These are phyloP conservation scores for Unio delphinus DNA, from an alignment of 2,888 invertebrate genomes.

Conservation along the genomic window DNA sequence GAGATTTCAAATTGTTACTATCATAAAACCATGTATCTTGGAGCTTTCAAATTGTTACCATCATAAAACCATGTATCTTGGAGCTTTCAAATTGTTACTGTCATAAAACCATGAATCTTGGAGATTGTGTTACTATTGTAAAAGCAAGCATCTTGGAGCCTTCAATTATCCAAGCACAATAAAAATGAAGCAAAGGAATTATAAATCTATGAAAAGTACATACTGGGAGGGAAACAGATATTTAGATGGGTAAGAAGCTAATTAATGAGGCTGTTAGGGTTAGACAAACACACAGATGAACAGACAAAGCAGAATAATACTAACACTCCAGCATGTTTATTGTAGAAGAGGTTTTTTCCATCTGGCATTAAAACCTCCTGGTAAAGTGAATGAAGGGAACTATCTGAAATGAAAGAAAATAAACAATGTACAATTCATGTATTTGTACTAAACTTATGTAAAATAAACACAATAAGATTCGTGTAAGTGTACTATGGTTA, in stretches of 20 bases:
- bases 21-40: too few species aligned
- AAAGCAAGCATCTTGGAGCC: too few species aligned
- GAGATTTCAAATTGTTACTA: too few species aligned
- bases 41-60: too few species aligned
- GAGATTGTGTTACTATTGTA: too few species aligned
- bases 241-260: background rate
- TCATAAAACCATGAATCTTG: too few species aligned
- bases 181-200: background rate
- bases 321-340: slow-evolving; percentile 73
- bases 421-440: background rate
- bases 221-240: background rate
- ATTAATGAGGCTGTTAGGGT: background rate
- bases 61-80: too few species aligned
- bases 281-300: background rate
- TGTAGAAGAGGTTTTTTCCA: slow-evolving; percentile 68
- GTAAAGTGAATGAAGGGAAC: slow-evolving; percentile 65
- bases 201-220: background rate
- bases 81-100: too few species aligned
- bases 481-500: too few species aligned
- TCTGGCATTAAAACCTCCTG: slow-evolving; percentile 60
- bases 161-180: too few species aligned
- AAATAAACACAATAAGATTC: too few species aligned
- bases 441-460: background rate
- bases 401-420: slow-evolving; percentile 16
- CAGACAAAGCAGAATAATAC: slow-evolving; percentile 1